Evolutionary conservation across 2,113 vertebrate species (phyloP).

Genomic region (Rhinoptilus africanus): DNA sequence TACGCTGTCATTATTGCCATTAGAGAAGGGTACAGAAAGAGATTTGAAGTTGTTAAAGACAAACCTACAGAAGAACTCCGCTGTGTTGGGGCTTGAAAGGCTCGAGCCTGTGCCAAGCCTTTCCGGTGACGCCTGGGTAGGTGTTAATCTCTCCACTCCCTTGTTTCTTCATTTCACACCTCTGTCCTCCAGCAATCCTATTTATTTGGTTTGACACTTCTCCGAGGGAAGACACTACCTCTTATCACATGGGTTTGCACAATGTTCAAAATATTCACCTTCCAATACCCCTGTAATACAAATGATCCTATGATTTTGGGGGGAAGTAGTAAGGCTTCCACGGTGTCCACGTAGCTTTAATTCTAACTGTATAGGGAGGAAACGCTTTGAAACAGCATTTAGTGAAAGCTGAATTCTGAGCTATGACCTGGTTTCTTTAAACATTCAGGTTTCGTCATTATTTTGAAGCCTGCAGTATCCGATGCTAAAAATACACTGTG

Average conservation of each 20-base stretch:
- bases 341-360: neutral
- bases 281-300: neutral
- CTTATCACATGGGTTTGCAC: neutral
- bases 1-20: neutral
- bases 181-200: neutral
- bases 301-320: neutral
- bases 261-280: neutral
- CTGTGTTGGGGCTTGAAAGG: neutral
- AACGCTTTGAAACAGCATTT: neutral
- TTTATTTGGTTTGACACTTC: neutral
- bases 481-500: slow-evolving; percentile 44
- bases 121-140: neutral
- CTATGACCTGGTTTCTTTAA: slow-evolving; percentile 39
- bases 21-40: neutral
- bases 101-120: neutral
- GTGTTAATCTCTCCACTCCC: neutral
- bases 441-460: slow-evolving; percentile 3
- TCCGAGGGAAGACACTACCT: neutral
- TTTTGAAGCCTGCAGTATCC: slow-evolving; percentile 33
- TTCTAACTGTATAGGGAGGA: neutral
- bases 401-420: neutral
- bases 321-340: neutral
- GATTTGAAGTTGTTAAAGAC: neutral
- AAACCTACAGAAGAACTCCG: neutral
- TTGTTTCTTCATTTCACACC: neutral